Evolutionary conservation across 2,888 invertebrate species (phyloP).

Genomic region (Cinara cedri): DNA sequence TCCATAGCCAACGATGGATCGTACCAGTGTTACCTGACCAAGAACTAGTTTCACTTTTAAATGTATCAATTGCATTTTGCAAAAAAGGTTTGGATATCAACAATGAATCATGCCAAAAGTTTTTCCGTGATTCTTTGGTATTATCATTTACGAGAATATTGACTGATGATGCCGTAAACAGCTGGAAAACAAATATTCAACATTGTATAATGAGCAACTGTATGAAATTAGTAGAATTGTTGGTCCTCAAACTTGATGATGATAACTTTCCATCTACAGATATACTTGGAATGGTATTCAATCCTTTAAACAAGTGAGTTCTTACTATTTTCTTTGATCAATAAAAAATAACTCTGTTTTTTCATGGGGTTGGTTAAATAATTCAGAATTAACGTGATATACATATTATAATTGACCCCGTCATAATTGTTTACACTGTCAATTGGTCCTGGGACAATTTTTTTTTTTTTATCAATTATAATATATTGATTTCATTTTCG

Average conservation of each 20-base stretch:
- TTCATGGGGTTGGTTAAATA: too few species aligned
- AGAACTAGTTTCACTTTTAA: slow-evolving; percentile 88
- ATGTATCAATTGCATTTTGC: slow-evolving; percentile 87
- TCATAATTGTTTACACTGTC: too few species aligned
- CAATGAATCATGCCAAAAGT: slow-evolving; percentile 89
- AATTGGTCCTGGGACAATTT: too few species aligned
- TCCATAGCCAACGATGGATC: slow-evolving; percentile 94
- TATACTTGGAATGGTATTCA: slow-evolving; percentile 89
- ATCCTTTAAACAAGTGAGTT: slow-evolving; percentile 90
- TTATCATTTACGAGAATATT: slow-evolving; percentile 95
- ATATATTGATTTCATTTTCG: too few species aligned
- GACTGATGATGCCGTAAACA: slow-evolving; percentile 96
- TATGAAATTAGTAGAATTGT: slow-evolving; percentile 87
- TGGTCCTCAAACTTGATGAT: slow-evolving; percentile 85
- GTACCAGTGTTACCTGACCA: slow-evolving; percentile 96
- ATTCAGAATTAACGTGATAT: too few species aligned
- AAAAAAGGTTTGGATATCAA: slow-evolving; percentile 84
- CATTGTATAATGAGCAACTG: slow-evolving; percentile 93
- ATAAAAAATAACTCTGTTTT: too few species aligned
- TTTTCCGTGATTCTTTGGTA: slow-evolving; percentile 92
- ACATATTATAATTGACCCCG: too few species aligned
- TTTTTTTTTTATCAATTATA: too few species aligned
- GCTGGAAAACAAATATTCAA: slow-evolving; percentile 97
- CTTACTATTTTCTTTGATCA: slow-evolving; percentile 51
- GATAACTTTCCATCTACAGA: slow-evolving; percentile 93